Conservation (phyloP, 2,113 vertebrate species). For the Pao palembangensis region DNA sequence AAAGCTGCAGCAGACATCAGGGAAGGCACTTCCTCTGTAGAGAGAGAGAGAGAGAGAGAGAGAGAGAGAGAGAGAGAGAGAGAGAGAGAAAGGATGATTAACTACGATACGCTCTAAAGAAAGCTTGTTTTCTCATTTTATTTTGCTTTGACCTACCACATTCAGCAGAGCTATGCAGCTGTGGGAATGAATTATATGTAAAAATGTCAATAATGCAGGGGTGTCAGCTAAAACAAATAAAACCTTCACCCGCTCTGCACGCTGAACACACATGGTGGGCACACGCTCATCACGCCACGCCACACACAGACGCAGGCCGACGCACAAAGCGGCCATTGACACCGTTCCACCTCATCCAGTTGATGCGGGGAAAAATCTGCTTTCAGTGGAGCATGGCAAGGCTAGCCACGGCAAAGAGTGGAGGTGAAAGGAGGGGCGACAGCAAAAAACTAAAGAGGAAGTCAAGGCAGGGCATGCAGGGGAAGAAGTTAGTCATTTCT, state of each 20-base stretch:
- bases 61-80: conserved; percentile 63
- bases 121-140: conserved; percentile 16
- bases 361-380: conserved; percentile 29
- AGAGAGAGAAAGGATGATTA: conserved; percentile 54
- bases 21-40: conserved; percentile 76
- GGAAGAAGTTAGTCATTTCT: conserved; percentile 75
- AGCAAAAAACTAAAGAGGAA: conserved; percentile 60
- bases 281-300: conserved; percentile 40
- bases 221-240: conserved; percentile 70
- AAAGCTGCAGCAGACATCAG: conserved; percentile 80
- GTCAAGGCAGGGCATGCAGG: conserved; percentile 62
- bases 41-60: conserved; percentile 63
- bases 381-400: conserved; percentile 33
- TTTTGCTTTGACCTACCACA: conserved; percentile 20
- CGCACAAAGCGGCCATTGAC: conserved; percentile 68
- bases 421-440: conserved; percentile 60
- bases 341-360: conserved; percentile 51
- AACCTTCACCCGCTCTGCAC: conserved; percentile 62
- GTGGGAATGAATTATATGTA: conserved; percentile 53
- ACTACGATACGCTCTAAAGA: conserved; percentile 10
- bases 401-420: conserved; percentile 56
- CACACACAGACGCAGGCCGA: conserved; percentile 23
- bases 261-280: conserved; percentile 55
- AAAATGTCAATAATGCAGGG: conserved; percentile 70
- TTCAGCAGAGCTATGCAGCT: conserved; percentile 46